A percentile compares a stretch with the other conserved stretches of the same genome.
These are phyloP conservation scores for Coelinius sp. DNA, from an alignment of 2,888 invertebrate genomes.

Conservation along the genomic window DNA sequence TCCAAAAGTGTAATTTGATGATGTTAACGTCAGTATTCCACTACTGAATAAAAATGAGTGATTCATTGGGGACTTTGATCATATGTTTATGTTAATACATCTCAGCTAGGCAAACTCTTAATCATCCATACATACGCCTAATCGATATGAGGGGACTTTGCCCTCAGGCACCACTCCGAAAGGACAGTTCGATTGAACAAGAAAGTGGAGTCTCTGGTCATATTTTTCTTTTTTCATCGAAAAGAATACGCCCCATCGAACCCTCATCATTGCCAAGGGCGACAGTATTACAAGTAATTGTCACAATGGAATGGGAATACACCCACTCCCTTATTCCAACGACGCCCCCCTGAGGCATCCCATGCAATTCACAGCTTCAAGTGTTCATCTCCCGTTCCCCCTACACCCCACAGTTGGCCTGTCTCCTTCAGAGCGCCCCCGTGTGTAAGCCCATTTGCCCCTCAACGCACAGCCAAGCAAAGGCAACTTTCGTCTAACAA, in stretches of 20 bases:
- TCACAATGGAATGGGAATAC: slow-evolving; percentile 59
- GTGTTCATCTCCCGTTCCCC: slow-evolving; percentile 10
- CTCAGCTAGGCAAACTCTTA: not conserved
- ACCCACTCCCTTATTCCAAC: slow-evolving; percentile 22
- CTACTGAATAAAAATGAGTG: slow-evolving; percentile 32
- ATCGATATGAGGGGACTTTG: slow-evolving; percentile 4
- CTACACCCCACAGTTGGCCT: slow-evolving; percentile 38
- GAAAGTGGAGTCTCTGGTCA: slow-evolving; percentile 45
- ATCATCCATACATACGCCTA: not conserved
- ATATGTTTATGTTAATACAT: slow-evolving; percentile 33
- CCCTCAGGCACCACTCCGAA: slow-evolving; percentile 21
- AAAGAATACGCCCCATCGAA: slow-evolving; percentile 64
- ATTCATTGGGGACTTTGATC: slow-evolving; percentile 15
- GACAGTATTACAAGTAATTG: slow-evolving; percentile 70
- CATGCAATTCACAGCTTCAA: slow-evolving; percentile 34
- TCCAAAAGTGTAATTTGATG: not conserved
- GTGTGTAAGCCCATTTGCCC: slow-evolving; percentile 9
- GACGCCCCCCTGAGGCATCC: slow-evolving; percentile 30
- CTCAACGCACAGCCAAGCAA: slow-evolving; percentile 31
- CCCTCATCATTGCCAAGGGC: slow-evolving; percentile 61
- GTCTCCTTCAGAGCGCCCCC: slow-evolving; percentile 1
- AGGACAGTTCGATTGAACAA: slow-evolving; percentile 23
- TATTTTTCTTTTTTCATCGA: slow-evolving; percentile 53
- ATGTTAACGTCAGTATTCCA: not conserved
- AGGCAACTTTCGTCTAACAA: slow-evolving; percentile 65